Conservation (phyloP, 2,113 vertebrate species). For the Microcebus murinus region DNA sequence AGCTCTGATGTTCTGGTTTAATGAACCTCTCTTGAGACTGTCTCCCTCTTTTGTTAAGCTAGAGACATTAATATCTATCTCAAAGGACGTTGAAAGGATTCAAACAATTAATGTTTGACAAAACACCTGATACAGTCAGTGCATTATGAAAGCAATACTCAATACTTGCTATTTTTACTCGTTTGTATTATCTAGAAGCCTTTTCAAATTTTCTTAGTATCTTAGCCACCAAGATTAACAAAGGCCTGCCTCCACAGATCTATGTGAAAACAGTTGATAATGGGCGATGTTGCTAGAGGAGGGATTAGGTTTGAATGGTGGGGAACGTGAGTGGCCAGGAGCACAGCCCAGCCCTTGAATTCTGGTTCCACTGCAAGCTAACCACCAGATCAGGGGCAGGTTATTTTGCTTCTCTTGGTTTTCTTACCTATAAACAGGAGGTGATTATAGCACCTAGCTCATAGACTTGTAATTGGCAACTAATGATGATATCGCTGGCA, state of each 20-base stretch:
- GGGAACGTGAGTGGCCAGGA: background rate
- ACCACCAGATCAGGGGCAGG: background rate
- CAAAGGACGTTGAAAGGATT: background rate
- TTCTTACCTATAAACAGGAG: background rate
- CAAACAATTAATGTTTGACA: background rate
- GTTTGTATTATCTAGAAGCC: background rate
- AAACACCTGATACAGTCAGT: background rate
- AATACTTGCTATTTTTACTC: background rate
- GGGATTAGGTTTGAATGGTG: background rate
- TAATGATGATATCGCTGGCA: background rate
- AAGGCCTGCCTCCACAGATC: background rate
- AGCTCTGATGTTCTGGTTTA: background rate
- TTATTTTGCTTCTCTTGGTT: background rate
- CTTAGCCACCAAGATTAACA: background rate
- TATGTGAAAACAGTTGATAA: background rate
- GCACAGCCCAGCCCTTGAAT: background rate
- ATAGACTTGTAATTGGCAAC: background rate
- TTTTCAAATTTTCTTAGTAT: background rate
- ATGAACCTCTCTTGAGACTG: background rate
- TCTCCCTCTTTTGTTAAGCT: background rate
- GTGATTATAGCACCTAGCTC: background rate
- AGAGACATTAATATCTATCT: background rate
- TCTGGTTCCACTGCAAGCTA: background rate
- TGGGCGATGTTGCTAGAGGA: background rate
- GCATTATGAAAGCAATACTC: background rate